Base-by-base conservation (phyloP, 1,140 invertebrate genomes). In the Drosophila mauritiana region DNA sequence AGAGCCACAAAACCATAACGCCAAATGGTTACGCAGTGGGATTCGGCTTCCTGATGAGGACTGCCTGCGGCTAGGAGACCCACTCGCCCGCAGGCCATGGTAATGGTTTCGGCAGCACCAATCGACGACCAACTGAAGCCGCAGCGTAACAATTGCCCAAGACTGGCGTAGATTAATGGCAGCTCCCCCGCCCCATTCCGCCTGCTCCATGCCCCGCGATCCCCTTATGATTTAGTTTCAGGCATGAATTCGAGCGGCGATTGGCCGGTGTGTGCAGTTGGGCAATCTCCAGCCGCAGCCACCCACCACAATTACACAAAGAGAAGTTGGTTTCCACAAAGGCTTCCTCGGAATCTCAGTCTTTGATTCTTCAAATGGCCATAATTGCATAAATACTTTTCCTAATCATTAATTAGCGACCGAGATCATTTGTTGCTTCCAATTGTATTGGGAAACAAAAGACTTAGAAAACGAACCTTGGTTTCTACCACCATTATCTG, bases 31-130 rank as follows among this genome's bases (percentile, higher is more conserved):
- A 88, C 75, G 79, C 83, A 86, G 80, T 53, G 37, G 40, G 39
- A 53, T 27, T 36, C 39, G 56, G 64, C 82, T 85, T 86, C 82
- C 82, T 81, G 82, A 85, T 78, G 82, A 86, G 83, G 84, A 88
- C 83, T 81, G 82, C 82, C 82, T 81, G 82, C 64, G 77, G 82
- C 67, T 88, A 75, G 49, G 39, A 69, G 58, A 22, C 51, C 43
- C 4, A 46, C 43, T 48, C 22, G 12, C 17, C 31, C 11, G 17
- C 62, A 27, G 63, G 22, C 42, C 36, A 64, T 63, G 54, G 59
- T 63, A 59, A 62, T 62, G 59, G 54, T 59, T 59, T 42, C 59
- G 39, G 64, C 64, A 65, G 48, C 31, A 37, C 31, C 77, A 56
- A 49, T 45, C 51, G 45, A 54, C 57, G 53, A 68, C 67, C 53